Evolutionary conservation across 2,888 invertebrate species (phyloP).

Genomic region (Urechis unicinctus): DNA sequence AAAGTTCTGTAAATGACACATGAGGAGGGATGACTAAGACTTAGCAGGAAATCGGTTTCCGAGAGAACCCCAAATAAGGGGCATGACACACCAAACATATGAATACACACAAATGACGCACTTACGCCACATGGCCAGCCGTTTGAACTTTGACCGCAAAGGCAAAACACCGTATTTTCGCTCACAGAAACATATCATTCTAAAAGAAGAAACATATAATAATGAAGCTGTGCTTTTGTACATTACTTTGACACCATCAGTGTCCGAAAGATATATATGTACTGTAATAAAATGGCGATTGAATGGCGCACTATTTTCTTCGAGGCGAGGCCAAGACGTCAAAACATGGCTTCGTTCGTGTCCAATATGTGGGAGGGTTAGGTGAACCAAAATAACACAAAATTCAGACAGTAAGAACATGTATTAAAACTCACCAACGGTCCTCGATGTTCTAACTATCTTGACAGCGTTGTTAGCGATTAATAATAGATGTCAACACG

Average conservation of each 20-base stretch:
- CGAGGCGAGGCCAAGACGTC: not conserved
- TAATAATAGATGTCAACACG: not conserved
- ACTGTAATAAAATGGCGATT: too few relatives aligned
- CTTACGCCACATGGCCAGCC: not conserved
- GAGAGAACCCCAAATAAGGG: too few relatives aligned
- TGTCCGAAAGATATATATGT: too few relatives aligned
- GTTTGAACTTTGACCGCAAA: not conserved
- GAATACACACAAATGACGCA: not conserved
- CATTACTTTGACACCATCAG: too few relatives aligned
- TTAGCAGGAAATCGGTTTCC: too few relatives aligned
- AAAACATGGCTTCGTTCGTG: not conserved
- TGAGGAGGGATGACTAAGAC: too few relatives aligned
- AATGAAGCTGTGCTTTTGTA: too few relatives aligned
- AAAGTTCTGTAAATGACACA: too few relatives aligned
- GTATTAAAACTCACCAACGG: not conserved
- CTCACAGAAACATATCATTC: not conserved
- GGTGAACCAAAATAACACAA: not conserved
- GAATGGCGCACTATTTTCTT: not conserved
- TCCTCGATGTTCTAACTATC: not conserved
- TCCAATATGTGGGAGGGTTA: not conserved
- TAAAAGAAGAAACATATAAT: not conserved
- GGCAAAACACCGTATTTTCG: not conserved
- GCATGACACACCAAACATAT: not conserved
- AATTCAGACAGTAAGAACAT: too few relatives aligned
- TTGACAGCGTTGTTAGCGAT: not conserved